Evolutionary conservation across 2,797 vertebrate genomes (phyloP).

Genomic region (Heterohyrax brucei): DNA sequence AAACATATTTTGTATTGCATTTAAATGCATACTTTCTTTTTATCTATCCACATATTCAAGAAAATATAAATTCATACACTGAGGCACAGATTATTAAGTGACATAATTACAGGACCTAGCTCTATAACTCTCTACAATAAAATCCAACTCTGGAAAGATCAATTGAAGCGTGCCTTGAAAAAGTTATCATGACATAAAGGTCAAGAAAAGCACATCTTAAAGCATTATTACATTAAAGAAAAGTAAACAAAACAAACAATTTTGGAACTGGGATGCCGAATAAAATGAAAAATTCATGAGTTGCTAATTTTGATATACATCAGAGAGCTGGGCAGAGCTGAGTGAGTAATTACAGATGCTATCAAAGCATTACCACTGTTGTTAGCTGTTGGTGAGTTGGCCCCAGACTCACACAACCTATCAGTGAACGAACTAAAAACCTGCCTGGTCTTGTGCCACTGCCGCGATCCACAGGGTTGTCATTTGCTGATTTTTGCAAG

Average conservation of each 20-base stretch:
- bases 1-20: background rate
- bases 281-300: constrained; percentile 49
- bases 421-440: background rate
- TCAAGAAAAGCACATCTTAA: constrained; percentile 57
- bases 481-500: background rate
- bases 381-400: background rate
- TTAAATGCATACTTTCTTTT: constrained; percentile 25
- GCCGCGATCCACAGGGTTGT: background rate
- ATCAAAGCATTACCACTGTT: background rate
- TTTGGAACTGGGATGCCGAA: constrained; percentile 58
- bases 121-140: constrained; percentile 2
- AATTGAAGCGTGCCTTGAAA: constrained; percentile 60
- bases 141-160: constrained; percentile 29
- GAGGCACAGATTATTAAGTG: background rate
- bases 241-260: constrained; percentile 11
- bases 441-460: background rate
- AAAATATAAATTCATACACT: constrained; percentile 55
- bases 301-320: constrained; percentile 32
- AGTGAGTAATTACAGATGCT: constrained; percentile 13
- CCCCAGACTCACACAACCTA: background rate
- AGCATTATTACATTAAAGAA: constrained; percentile 54
- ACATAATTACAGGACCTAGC: background rate
- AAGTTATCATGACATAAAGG: constrained; percentile 32
- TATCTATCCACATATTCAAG: background rate
- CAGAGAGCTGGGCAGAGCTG: background rate